Percentiles rank a stretch among this genome's conserved stretches.
phyloP scores from a whole-genome alignment of 2,888 invertebrate genomes.

The Luperina nickerlii region DNA sequence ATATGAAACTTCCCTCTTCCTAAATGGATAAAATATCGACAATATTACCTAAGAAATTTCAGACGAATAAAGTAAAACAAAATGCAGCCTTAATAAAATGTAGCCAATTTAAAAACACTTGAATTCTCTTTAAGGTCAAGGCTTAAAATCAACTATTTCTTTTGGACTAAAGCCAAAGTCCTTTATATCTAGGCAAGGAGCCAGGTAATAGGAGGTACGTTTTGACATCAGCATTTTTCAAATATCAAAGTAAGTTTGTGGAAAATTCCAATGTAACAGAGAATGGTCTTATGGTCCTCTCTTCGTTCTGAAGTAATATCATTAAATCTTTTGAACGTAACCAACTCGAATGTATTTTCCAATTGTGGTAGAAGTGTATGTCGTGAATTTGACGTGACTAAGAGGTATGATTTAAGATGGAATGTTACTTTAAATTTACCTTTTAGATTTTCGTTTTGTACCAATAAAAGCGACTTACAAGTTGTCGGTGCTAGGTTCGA shows the following conservation, averaged over 20 bases:
- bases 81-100: constrained; percentile 9
- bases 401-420: neutral
- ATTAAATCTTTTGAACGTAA: constrained; percentile 47
- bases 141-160: constrained; percentile 78
- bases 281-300: constrained; percentile 41
- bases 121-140: constrained; percentile 73
- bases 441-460: neutral
- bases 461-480: neutral
- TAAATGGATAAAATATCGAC: neutral
- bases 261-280: constrained; percentile 55
- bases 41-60: neutral
- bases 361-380: constrained; percentile 11
- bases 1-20: neutral
- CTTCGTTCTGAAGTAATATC: constrained; percentile 39
- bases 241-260: constrained; percentile 56
- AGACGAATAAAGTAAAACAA: neutral
- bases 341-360: constrained; percentile 30
- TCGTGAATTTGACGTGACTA: neutral
- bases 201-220: constrained; percentile 79
- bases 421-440: neutral
- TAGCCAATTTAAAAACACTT: constrained; percentile 51
- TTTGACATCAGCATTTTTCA: constrained; percentile 74
- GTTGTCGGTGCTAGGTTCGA: no score
- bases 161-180: constrained; percentile 79
- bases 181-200: constrained; percentile 75